These are phyloP conservation scores for Muntiacus muntjak DNA, from an alignment of 2,113 vertebrate genomes.

Conservation along the genomic window DNA sequence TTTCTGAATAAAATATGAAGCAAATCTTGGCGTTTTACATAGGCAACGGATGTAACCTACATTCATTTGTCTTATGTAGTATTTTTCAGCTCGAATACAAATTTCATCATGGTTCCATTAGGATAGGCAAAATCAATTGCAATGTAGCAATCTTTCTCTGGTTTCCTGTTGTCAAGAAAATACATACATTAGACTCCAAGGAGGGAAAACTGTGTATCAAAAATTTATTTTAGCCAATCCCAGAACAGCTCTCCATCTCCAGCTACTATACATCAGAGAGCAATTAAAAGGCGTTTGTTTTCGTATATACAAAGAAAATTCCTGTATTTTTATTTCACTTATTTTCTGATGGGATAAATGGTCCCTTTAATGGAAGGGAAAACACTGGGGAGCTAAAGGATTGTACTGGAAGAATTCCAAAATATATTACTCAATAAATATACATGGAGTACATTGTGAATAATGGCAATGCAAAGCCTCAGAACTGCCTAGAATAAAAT, in stretches of 20 bases:
- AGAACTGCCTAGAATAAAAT: conserved; percentile 35
- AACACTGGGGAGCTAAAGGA: neutral
- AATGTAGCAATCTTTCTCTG: conserved; percentile 47
- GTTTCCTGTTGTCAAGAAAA: conserved; percentile 40
- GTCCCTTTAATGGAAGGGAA: conserved; percentile 38
- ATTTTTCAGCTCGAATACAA: conserved; percentile 67
- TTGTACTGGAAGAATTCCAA: neutral
- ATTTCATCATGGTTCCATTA: conserved; percentile 69
- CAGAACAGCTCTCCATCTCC: neutral
- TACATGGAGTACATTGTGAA: neutral
- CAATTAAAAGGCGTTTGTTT: conserved; percentile 29
- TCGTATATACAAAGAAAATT: neutral
- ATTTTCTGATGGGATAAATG: conserved; percentile 36
- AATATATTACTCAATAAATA: conserved; percentile 35
- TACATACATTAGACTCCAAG: neutral
- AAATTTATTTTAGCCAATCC: conserved; percentile 17
- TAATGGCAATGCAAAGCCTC: conserved; percentile 1
- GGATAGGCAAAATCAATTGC: conserved; percentile 54
- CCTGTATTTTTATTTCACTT: conserved; percentile 11
- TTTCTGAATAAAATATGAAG: conserved; percentile 68
- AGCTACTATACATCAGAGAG: neutral
- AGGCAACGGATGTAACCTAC: conserved; percentile 60
- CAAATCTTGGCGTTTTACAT: conserved; percentile 65
- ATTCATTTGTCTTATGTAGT: conserved; percentile 69
- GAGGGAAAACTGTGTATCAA: neutral